Evolutionary conservation across 2,888 invertebrate genomes (phyloP), one percentile per base, ranked within the genome.

Genomic region (Endomychus coccineus): DNA sequence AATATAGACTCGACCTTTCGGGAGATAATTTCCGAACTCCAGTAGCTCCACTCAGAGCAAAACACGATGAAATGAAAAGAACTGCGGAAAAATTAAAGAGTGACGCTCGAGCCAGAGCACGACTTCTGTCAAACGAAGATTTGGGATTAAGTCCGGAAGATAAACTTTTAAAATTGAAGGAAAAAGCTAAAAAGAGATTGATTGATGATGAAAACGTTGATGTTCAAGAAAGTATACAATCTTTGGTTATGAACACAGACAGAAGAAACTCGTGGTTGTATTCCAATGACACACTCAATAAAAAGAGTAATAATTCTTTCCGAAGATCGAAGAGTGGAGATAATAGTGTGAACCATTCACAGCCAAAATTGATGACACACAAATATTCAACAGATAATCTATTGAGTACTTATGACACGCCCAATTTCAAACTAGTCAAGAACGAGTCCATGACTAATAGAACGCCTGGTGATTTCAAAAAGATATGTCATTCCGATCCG

Each of bases 81-180:
- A 74, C 75, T 0, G 60, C 71, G 13, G 73, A 77, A 50, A 74
- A 77, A 57, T 66, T 78, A 29, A 75, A 77, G 40, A 73, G 75
- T 42, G 75, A 77, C 43, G 76, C 77, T 14, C 47, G 58, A 36
- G 74, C 77, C 1, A 65, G 82, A 36, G 77, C 76, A 12, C 68
- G 79, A 30, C 79, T 80, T 5, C 70, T 78, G 60, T 80, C 80
- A 38, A 83, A 85, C 55, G 78, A 80, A 45, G 83, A 85, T 54
- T 61, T 84, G 14, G 81, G 83, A 2, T 66, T 78, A n/a, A 80
- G 77, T 59, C 79, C 78, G 0, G 80, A 80, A 53, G 79, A 80
- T 42, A 78, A 74, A 52, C 65, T 79, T 37, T 67, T 68, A 41
- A 63, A 73, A 35, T 51, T 79, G 11, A 67, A 74, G 36, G 64